A percentile compares a stretch with the other conserved stretches of the same genome.
These are phyloP conservation scores for Potamilus streckersoni DNA, from an alignment of 1,140 invertebrate genomes.

Conservation along the genomic window DNA sequence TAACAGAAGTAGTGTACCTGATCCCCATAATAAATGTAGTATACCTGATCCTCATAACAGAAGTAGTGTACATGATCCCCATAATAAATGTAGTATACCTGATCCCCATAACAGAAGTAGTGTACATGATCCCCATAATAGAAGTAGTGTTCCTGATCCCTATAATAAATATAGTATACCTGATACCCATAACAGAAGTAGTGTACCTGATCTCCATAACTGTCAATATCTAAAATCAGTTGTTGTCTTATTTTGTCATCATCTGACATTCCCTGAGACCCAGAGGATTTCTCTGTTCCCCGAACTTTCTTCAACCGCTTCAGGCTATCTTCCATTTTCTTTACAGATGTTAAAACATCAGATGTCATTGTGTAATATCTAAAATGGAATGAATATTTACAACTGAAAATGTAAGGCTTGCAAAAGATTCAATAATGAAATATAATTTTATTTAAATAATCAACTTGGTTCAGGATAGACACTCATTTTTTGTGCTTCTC, in stretches of 20 bases:
- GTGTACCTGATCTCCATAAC: slow-evolving; percentile 66
- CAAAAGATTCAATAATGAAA: no score
- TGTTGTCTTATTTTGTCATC: slow-evolving; percentile 95
- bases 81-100: no score
- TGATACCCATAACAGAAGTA: not conserved
- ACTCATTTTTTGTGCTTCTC: no score
- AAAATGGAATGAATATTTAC: slow-evolving; percentile 21
- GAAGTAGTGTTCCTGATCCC: not conserved
- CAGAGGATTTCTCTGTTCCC: slow-evolving; percentile 68
- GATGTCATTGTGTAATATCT: slow-evolving; percentile 85
- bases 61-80: no score
- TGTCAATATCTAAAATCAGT: slow-evolving; percentile 85
- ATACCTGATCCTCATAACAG: no score
- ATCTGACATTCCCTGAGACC: slow-evolving; percentile 75
- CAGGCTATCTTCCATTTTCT: slow-evolving; percentile 94
- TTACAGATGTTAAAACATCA: slow-evolving; percentile 91
- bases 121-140: not conserved
- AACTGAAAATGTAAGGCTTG: no score
- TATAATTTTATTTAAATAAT: no score
- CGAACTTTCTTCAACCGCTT: slow-evolving; percentile 91
- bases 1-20: no score
- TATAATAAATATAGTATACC: no score
- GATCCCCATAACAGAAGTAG: no score
- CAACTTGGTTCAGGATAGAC: no score
- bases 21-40: no score